A percentile compares a stretch with the other conserved stretches of the same genome.
phyloP scores from a whole-genome alignment of 2,113 vertebrate species.

The Recurvirostra avosetta region DNA sequence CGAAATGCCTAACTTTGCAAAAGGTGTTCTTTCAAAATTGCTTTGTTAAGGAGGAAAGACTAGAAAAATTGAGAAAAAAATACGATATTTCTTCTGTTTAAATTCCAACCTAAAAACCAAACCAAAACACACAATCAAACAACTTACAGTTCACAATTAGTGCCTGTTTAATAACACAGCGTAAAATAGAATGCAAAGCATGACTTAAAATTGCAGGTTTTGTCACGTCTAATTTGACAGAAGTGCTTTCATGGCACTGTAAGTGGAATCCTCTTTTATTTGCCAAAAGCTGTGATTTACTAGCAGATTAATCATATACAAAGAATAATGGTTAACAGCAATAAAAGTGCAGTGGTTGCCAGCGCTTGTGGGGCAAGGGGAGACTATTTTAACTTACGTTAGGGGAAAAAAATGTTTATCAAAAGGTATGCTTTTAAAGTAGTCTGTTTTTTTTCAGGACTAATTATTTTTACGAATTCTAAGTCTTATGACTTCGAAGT shows the following conservation, averaged over 20 bases:
- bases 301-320: neutral
- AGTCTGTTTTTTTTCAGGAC: neutral
- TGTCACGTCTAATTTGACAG: neutral
- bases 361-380: neutral
- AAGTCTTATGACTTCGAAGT: fast-evolving
- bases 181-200: neutral
- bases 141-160: neutral
- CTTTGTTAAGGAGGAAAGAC: neutral
- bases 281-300: neutral
- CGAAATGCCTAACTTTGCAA: neutral
- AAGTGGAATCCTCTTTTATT: neutral
- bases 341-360: neutral
- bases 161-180: neutral
- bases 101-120: neutral
- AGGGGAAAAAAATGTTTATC: neutral
- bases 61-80: neutral
- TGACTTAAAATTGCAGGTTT: neutral
- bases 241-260: neutral
- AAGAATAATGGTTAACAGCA: neutral
- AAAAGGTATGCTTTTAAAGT: neutral
- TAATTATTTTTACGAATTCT: neutral
- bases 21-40: neutral
- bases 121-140: neutral
- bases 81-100: neutral
- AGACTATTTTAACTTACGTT: neutral